These are phyloP conservation scores for Drosophila equinoxialis DNA, from an alignment of 1,140 invertebrate genomes.

Conservation along the genomic window DNA sequence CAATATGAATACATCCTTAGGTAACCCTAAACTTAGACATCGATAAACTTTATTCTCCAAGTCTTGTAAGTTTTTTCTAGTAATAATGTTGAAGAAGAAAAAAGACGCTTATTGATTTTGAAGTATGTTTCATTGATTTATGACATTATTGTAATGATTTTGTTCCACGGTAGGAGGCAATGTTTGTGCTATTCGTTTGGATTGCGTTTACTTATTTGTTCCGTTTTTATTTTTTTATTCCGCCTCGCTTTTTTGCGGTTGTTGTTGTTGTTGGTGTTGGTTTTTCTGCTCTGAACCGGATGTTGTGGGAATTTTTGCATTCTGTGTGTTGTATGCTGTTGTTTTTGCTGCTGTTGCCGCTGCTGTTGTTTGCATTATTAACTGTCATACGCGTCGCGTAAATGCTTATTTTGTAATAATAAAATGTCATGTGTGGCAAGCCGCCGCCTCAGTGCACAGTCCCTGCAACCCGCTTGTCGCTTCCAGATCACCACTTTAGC, in stretches of 20 bases:
- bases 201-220: slow-evolving; percentile 75
- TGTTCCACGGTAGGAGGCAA: slow-evolving; percentile 43
- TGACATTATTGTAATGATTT: not conserved
- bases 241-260: slow-evolving; percentile 31
- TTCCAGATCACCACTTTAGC: not conserved
- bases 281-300: slow-evolving; percentile 70
- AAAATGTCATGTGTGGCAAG: slow-evolving; percentile 71
- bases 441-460: slow-evolving; percentile 39
- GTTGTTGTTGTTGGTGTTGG: slow-evolving; percentile 33
- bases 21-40: too few relatives aligned
- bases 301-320: slow-evolving; percentile 81
- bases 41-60: too few relatives aligned
- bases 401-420: slow-evolving; percentile 81
- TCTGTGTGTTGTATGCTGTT: slow-evolving; percentile 32
- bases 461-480: slow-evolving; percentile 11
- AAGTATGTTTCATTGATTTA: not conserved
- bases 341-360: slow-evolving; percentile 35
- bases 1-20: too few relatives aligned
- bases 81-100: too few relatives aligned
- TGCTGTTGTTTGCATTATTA: slow-evolving; percentile 67
- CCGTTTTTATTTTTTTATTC: slow-evolving; percentile 58
- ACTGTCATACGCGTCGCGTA: slow-evolving; percentile 74
- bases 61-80: too few relatives aligned
- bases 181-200: slow-evolving; percentile 19
- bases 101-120: too few relatives aligned